Base-by-base conservation (phyloP, 2,888 invertebrate genomes). In the Drosophila nigricruria region DNA sequence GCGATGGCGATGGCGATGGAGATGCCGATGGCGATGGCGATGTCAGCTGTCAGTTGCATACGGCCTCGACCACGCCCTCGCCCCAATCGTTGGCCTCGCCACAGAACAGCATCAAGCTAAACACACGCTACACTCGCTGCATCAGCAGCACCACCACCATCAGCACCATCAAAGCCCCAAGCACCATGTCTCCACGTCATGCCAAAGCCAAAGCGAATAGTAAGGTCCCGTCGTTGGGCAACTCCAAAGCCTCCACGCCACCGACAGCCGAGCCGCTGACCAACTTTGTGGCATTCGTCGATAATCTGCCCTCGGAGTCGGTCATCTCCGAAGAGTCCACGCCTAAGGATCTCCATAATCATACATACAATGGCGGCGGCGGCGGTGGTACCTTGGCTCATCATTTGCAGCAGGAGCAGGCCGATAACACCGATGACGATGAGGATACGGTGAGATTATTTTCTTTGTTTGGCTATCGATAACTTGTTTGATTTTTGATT, bases 301-400 rank as follows among this genome's bases (percentile, higher is more conserved):
- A 92, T 40, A 92, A 91, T 67, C 76, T 92, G 67, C 85, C 91
- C 34, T 91, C 92, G 20, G 92, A 91, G 58, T 92, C 92, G 27
- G 88, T 92, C 18, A 90, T 93, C 27, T 93, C 93, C 9, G 90
- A 92, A 47, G 93, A 92, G 79, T 92, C 93, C 16, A 91, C 91
- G 32, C 92, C 92, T 5, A 83, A 89, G 73, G 92, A 91, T 63
- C 84, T 92, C 79, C 86, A 82, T 9, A 87, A 80, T 36, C 71
- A 69, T 1, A 81, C 77, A 20, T 56, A 77, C 67, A 65, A 74
- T 18, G 74, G 73, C 66, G 57, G 23, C 3, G 50, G 34, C 16
- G 20, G 27, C 5, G 43, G 5, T 0, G 2, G 18, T 14, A 42
- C 70, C 61, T n/a, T 81, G 58, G 70, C 77, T 32, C 49, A 8